Conservation (phyloP, 2,797 vertebrate species). For the Basileuterus tristriatus region DNA sequence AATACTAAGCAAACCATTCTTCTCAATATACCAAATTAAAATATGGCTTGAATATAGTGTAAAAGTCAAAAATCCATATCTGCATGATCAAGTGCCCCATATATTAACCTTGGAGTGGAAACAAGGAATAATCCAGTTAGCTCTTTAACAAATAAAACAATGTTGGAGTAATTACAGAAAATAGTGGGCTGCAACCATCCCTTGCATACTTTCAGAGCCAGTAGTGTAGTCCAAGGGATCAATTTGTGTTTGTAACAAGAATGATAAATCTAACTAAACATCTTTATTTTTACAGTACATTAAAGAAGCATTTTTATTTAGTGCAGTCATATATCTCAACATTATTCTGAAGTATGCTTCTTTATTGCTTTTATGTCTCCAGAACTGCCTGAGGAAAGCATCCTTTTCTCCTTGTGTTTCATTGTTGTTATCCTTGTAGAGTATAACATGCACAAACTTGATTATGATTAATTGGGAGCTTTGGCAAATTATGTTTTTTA, state of each 20-base stretch:
- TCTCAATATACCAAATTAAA: neutral
- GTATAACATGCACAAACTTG: constrained; percentile 58
- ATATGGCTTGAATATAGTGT: neutral
- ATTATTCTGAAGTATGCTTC: constrained; percentile 71
- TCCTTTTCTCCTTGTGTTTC: constrained; percentile 47
- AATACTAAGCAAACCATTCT: neutral
- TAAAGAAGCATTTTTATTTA: constrained; percentile 75
- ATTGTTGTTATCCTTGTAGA: constrained; percentile 58
- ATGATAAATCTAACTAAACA: constrained; percentile 71
- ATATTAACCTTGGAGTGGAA: neutral
- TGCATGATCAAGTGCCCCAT: neutral
- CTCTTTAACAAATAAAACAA: constrained; percentile 35
- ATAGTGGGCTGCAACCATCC: neutral
- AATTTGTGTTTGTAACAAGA: constrained; percentile 43
- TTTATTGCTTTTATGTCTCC: constrained; percentile 71
- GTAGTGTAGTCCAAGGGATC: neutral
- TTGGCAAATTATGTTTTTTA: constrained; percentile 39
- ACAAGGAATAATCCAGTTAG: constrained; percentile 20
- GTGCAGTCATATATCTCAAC: constrained; percentile 70
- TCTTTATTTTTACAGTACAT: constrained; percentile 67
- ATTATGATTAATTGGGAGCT: constrained; percentile 68
- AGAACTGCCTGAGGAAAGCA: constrained; percentile 68
- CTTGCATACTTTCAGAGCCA: neutral
- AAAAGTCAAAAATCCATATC: neutral
- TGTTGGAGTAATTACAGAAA: constrained; percentile 57